Conservation (phyloP, 2,113 vertebrate genomes). For the Chauna torquata region DNA sequence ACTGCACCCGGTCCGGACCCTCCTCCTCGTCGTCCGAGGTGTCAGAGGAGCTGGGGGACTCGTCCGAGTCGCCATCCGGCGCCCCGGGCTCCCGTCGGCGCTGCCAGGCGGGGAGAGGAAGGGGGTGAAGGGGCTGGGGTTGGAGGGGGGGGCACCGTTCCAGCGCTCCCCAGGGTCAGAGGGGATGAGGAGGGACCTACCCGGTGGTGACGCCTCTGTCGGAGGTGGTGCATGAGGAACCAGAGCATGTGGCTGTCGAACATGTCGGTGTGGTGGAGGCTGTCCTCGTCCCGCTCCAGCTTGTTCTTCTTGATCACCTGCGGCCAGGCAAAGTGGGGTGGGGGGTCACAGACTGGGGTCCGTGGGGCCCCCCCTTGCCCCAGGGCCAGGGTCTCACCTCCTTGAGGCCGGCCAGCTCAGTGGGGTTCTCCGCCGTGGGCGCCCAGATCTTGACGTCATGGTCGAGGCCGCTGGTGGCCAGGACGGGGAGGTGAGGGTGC, state of each 20-base stretch:
- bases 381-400: constrained; percentile 75
- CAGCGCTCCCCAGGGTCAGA: not conserved
- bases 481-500: constrained; percentile 89
- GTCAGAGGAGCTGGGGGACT: constrained; percentile 90
- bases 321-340: not conserved
- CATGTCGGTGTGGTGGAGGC: constrained; percentile 89
- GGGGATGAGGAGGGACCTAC: constrained; percentile 67
- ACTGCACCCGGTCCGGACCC: constrained; percentile 92
- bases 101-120: constrained; percentile 26
- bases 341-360: not conserved
- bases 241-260: constrained; percentile 96
- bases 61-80: constrained; percentile 86
- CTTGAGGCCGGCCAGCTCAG: constrained; percentile 86
- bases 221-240: constrained; percentile 98
- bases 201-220: constrained; percentile 87
- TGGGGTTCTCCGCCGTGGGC: constrained; percentile 87
- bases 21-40: constrained; percentile 91
- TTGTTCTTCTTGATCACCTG: constrained; percentile 98
- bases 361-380: too few relatives aligned
- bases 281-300: constrained; percentile 91
- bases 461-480: constrained; percentile 94
- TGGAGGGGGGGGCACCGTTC: not conserved
- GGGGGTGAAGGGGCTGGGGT: not conserved
- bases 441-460: constrained; percentile 96
- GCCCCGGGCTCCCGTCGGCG: constrained; percentile 81